Percentiles rank a stretch among this genome's conserved stretches.
Conservation (phyloP, 2,888 invertebrate species). For the Deroplatys truncata region DNA sequence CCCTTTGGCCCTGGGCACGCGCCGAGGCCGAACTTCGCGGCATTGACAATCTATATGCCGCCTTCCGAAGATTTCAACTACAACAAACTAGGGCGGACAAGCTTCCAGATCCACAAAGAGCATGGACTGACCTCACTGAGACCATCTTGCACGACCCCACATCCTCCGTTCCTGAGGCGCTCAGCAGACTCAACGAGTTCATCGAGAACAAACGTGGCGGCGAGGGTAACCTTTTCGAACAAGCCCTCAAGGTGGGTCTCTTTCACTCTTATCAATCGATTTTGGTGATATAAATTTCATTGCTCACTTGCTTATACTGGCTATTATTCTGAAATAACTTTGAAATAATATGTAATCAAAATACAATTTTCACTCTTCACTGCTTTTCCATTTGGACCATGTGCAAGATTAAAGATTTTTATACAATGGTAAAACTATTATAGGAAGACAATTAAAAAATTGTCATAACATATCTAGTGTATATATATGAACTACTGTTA, state of each 20-base stretch:
- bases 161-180: slow-evolving; percentile 53
- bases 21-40: slow-evolving; percentile 57
- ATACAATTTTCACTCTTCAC: too few relatives aligned
- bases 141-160: slow-evolving; percentile 61
- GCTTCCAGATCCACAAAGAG: slow-evolving; percentile 46
- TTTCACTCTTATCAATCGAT: neutral
- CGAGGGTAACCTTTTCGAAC: slow-evolving; percentile 58
- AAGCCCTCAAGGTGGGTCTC: slow-evolving; percentile 58
- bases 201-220: slow-evolving; percentile 49
- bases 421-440: too few relatives aligned
- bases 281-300: neutral
- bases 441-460: too few relatives aligned
- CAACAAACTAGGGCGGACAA: slow-evolving; percentile 41
- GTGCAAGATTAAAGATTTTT: too few relatives aligned
- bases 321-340: too few relatives aligned
- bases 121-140: slow-evolving; percentile 62
- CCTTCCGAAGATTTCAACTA: slow-evolving; percentile 58
- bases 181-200: slow-evolving; percentile 56
- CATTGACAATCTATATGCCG: slow-evolving; percentile 63
- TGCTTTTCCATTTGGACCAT: too few relatives aligned
- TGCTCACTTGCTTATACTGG: too few relatives aligned
- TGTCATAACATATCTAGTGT: too few relatives aligned
- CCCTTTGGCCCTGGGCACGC: slow-evolving; percentile 59
- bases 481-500: too few relatives aligned
- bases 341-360: too few relatives aligned